Conservation (phyloP, 2,888 invertebrate genomes). For the Eupithecia centaureata region DNA sequence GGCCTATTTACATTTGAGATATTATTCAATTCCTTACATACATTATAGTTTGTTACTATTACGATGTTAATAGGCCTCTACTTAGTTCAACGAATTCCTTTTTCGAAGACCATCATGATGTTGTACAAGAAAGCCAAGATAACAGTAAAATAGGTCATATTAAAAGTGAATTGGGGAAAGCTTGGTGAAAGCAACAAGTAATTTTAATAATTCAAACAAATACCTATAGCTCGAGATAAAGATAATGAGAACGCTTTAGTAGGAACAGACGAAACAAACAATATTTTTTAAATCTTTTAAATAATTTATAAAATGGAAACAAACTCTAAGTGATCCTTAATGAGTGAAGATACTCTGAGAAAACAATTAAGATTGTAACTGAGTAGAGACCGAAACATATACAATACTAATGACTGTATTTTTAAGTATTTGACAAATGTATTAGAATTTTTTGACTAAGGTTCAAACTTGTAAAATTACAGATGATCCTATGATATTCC, state of each 20-base stretch:
- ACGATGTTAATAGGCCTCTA: not conserved
- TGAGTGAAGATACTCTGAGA: slow-evolving; percentile 1
- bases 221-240: slow-evolving; percentile 27
- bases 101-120: not conserved
- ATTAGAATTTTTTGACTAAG: too few species aligned
- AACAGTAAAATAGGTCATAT: not conserved
- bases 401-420: not conserved
- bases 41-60: too few species aligned
- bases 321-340: slow-evolving; percentile 6
- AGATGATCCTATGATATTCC: not conserved
- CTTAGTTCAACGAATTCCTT: not conserved
- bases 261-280: slow-evolving; percentile 20
- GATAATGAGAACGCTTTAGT: slow-evolving; percentile 25
- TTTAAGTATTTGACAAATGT: not conserved
- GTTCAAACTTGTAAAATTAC: not conserved
- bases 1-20: too few species aligned
- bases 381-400: slow-evolving; percentile 11
- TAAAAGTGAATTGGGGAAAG: not conserved
- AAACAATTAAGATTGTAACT: slow-evolving; percentile 12
- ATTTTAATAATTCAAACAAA: slow-evolving; percentile 23
- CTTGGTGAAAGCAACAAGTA: slow-evolving; percentile 11
- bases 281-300: slow-evolving; percentile 15
- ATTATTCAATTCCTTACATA: too few species aligned
- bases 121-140: not conserved
- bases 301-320: slow-evolving; percentile 15